Evolutionary conservation across 92 coral and sea anemone genomes (phyloP).

Genomic region (Porites divaricata): DNA sequence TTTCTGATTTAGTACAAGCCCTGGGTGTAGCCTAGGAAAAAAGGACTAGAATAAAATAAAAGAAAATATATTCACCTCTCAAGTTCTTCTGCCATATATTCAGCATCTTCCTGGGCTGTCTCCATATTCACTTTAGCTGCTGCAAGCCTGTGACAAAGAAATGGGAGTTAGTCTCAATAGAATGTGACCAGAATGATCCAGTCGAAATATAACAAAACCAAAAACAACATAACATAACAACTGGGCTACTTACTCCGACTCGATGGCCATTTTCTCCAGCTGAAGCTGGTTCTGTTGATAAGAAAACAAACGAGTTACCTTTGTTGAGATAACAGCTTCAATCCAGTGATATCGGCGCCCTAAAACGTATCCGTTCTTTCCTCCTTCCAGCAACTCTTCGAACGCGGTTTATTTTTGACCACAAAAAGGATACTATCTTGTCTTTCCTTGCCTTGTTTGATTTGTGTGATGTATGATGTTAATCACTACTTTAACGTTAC

Average conservation of each 20-base stretch:
- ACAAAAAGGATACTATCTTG: too few relatives aligned
- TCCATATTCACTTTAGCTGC: slow-evolving; percentile 69
- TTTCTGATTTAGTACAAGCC: too few relatives aligned
- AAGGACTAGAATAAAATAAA: not conserved
- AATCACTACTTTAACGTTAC: too few relatives aligned
- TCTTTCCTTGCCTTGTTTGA: too few relatives aligned
- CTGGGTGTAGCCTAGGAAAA: not conserved
- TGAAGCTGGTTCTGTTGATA: slow-evolving; percentile 5
- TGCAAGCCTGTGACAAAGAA: slow-evolving; percentile 56
- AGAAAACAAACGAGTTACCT: not conserved
- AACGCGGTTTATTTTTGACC: too few relatives aligned
- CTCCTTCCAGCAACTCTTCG: too few relatives aligned
- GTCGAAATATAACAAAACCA: not conserved
- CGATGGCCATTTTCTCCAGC: slow-evolving; percentile 25
- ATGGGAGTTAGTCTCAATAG: not conserved
- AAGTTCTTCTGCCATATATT: slow-evolving; percentile 72
- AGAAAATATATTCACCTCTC: slow-evolving; percentile 59
- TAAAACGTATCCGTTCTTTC: too few relatives aligned
- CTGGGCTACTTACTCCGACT: slow-evolving; percentile 45
- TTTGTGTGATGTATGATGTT: too few relatives aligned
- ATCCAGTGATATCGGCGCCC: too few relatives aligned
- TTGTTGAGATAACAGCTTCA: too few relatives aligned
- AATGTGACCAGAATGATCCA: not conserved
- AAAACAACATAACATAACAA: not conserved
- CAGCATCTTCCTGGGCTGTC: slow-evolving; percentile 78